Evolutionary conservation across 2,113 vertebrate species (phyloP), one percentile per base, ranked within the genome.

Genomic region (Hylia prasina): DNA sequence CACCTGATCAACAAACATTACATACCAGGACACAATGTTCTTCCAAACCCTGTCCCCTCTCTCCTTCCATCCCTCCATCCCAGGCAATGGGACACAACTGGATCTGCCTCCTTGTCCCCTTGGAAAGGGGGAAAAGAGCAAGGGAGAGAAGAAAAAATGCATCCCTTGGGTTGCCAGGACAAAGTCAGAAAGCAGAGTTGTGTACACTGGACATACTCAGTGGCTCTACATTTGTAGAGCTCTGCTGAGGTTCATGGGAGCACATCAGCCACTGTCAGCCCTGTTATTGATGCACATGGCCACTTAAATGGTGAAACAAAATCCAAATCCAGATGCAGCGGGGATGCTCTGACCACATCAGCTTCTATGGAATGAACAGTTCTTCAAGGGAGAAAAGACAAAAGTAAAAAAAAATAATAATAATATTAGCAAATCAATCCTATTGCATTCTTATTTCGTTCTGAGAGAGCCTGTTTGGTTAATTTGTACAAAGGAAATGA

Each of bases 1-100:
- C 3, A 77, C 31, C 18, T 65, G n/a, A 48, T 0, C 0, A 1
- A 69, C 13, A 56, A 69, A 54, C 13, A 20, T 18, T 4, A 10
- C 37, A 19, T 27, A 27, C 10, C 40, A 83, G 87, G 21, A 68
- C 25, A 23, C 3, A 23, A 48, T 2, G 9, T 37, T 88, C 40
- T 64, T 64, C 24, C 6, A 23, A 21, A 0, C 14, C 21, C n/a
- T 35, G 24, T 25, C 13, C 30, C 31, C 42, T 61, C 48, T 25
- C 28, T 64, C 51, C 19, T 44, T 88, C 39, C 19, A 40, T 88
- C 39, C 30, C 18, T 50, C 51, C 28, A 33, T 31, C 47, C 39
- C 72, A 91, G 31, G 57, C 15, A 73, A 56, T 0, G 11, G n/a
- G 19, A 69, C 21, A 54, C 60, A 70, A 28, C 35, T 51, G 81